Evolutionary conservation across 2,113 vertebrate genomes (phyloP).

Genomic region (Euleptes europaea): DNA sequence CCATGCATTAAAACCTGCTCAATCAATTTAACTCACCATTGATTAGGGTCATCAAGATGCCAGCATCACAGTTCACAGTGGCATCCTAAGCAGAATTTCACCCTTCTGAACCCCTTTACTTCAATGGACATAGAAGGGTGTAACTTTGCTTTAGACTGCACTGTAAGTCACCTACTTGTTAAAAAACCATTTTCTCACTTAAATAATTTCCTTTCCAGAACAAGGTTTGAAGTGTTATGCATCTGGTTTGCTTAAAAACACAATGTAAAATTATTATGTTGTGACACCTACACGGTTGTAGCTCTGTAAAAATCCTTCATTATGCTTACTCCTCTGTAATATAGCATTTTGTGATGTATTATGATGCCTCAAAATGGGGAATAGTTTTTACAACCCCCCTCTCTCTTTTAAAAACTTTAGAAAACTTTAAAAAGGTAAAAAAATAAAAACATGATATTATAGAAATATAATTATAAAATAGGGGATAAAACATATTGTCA

Average conservation of each 20-base stretch:
- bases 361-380: neutral
- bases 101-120: no score
- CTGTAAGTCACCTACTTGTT: neutral
- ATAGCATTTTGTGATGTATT: neutral
- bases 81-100: no score
- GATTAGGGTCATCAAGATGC: slow-evolving; percentile 31
- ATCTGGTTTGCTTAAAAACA: neutral
- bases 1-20: slow-evolving; percentile 44
- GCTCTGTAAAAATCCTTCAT: neutral
- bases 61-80: no score
- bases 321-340: neutral
- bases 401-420: neutral
- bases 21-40: slow-evolving; percentile 38
- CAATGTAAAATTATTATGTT: neutral
- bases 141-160: no score
- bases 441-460: neutral
- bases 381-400: rapidly evolving
- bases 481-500: neutral
- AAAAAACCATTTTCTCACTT: neutral
- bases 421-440: rapidly evolving
- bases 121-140: no score
- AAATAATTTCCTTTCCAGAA: neutral
- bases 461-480: neutral
- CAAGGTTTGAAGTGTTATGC: neutral
- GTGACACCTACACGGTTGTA: rapidly evolving